Evolutionary conservation across 2,888 invertebrate species (phyloP).

Genomic region (Silvanus unidentatus): DNA sequence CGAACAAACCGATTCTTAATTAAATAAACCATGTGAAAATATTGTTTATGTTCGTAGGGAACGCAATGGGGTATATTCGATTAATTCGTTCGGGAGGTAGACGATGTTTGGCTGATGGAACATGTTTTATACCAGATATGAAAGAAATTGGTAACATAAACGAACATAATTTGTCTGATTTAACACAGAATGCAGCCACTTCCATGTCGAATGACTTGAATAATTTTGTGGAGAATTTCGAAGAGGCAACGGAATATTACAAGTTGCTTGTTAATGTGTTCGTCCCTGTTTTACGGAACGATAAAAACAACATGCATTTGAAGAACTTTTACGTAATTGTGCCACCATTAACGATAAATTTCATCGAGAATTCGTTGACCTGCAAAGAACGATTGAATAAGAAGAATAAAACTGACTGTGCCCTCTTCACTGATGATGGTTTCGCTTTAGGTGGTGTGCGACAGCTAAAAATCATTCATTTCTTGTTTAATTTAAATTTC

Average conservation of each 20-base stretch:
- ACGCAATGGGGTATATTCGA: slow-evolving; percentile 93
- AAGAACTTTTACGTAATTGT: slow-evolving; percentile 89
- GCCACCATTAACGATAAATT: slow-evolving; percentile 90
- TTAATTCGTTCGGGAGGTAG: slow-evolving; percentile 90
- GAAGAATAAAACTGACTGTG: slow-evolving; percentile 78
- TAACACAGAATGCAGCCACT: slow-evolving; percentile 60
- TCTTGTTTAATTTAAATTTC: slow-evolving; percentile 1
- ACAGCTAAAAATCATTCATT: slow-evolving; percentile 3
- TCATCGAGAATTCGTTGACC: slow-evolving; percentile 85
- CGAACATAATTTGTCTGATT: slow-evolving; percentile 54
- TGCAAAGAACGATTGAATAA: slow-evolving; percentile 91
- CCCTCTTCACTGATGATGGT: slow-evolving; percentile 97
- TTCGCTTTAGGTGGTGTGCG: slow-evolving; percentile 80
- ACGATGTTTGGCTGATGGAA: slow-evolving; percentile 86
- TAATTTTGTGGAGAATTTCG: slow-evolving; percentile 75
- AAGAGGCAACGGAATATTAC: slow-evolving; percentile 79
- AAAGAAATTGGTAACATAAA: slow-evolving; percentile 56
- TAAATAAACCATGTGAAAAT: no score
- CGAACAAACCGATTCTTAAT: slow-evolving; percentile 9
- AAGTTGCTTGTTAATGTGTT: slow-evolving; percentile 88
- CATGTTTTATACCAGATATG: slow-evolving; percentile 81
- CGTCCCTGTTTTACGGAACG: slow-evolving; percentile 76
- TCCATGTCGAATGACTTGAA: slow-evolving; percentile 73
- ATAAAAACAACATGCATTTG: slow-evolving; percentile 76
- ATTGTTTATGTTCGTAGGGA: slow-evolving; percentile 51